A percentile compares a stretch with the other conserved stretches of the same genome.
These are phyloP conservation scores for Selenia dentaria DNA, from an alignment of 2,888 invertebrate genomes.

Conservation along the genomic window DNA sequence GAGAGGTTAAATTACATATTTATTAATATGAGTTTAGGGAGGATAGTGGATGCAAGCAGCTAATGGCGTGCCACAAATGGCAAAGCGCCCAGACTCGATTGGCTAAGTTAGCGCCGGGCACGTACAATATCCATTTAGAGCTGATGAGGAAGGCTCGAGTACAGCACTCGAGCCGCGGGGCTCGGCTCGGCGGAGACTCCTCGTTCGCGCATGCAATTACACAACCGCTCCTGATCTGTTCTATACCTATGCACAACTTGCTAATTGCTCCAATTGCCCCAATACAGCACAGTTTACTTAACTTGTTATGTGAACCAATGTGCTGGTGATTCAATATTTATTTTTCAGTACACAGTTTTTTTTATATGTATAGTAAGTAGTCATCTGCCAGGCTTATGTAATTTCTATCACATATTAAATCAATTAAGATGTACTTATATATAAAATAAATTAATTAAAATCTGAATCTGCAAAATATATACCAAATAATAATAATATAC, in stretches of 20 bases:
- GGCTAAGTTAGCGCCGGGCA: conserved; percentile 77
- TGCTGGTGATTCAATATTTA: too few relatives aligned
- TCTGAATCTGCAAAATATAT: too few relatives aligned
- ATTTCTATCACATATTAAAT: too few relatives aligned
- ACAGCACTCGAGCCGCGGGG: conserved; percentile 44
- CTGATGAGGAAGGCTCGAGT: conserved; percentile 50
- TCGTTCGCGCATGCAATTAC: conserved; percentile 59
- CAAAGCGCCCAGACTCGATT: conserved; percentile 53
- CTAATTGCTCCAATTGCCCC: conserved; percentile 42
- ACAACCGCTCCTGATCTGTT: conserved; percentile 48
- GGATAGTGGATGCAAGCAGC: conserved; percentile 35
- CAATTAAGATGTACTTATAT: too few relatives aligned
- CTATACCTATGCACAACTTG: conserved; percentile 29
- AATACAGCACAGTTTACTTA: too few relatives aligned
- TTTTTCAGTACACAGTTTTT: too few relatives aligned
- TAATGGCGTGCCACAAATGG: conserved; percentile 58
- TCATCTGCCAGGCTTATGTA: too few relatives aligned
- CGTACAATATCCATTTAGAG: conserved; percentile 64
- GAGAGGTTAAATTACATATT: conserved; percentile 1
- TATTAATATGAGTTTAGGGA: conserved; percentile 13
- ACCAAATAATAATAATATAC: too few relatives aligned
- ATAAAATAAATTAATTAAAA: too few relatives aligned
- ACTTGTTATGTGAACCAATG: too few relatives aligned
- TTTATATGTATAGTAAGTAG: too few relatives aligned
- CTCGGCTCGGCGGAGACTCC: conserved; percentile 36